Evolutionary conservation across 1,140 invertebrate genomes (phyloP).

Genomic region (Heliconius hewitsoni): DNA sequence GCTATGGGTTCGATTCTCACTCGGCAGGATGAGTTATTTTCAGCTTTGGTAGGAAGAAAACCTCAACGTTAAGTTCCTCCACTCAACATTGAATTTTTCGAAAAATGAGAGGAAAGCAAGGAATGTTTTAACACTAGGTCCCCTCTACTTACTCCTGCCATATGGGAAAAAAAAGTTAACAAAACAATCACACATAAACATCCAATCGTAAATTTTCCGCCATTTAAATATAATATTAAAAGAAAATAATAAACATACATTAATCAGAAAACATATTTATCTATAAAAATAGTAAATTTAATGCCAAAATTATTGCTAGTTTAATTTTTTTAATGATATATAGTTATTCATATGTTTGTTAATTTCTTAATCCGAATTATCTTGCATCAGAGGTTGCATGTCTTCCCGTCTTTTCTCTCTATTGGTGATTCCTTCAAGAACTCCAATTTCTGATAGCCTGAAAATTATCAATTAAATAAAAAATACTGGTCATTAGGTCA

Average conservation of each 20-base stretch:
- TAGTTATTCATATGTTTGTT: not conserved
- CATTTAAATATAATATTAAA: not conserved
- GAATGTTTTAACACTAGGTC: too few species aligned
- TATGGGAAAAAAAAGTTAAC: not conserved
- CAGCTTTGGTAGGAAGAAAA: too few species aligned
- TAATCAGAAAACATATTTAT: not conserved
- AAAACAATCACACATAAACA: not conserved
- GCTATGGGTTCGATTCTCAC: too few species aligned
- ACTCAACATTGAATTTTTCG: too few species aligned
- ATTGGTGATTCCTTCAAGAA: slow-evolving; percentile 83
- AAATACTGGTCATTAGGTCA: too few species aligned
- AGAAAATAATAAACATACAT: not conserved
- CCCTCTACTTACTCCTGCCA: too few species aligned
- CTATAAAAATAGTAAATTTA: not conserved
- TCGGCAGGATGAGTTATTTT: too few species aligned
- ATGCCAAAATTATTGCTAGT: not conserved
- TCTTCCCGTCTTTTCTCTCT: slow-evolving; percentile 71
- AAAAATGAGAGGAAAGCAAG: too few species aligned
- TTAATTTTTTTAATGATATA: not conserved
- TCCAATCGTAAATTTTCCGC: not conserved
- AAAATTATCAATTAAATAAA: slow-evolving; percentile 16
- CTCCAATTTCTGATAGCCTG: slow-evolving; percentile 82
- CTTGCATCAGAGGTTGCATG: slow-evolving; percentile 73
- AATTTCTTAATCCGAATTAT: slow-evolving; percentile 56
- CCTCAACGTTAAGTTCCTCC: too few species aligned